Evolutionary conservation across 2,888 invertebrate species (phyloP), one percentile per base, ranked within the genome.

Genomic region (Stenurella melanura): DNA sequence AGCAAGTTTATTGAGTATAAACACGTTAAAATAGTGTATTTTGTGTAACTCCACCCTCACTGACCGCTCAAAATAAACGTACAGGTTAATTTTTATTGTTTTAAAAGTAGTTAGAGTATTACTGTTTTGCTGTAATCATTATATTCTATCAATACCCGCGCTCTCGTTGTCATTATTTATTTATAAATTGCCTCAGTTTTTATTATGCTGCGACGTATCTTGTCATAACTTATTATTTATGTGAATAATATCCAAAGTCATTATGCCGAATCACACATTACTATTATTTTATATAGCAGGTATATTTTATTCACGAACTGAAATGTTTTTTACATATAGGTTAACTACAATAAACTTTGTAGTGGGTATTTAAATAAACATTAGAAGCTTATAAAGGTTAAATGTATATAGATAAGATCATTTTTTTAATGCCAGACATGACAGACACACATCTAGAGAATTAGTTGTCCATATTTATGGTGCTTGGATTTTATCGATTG

Each of bases 21-120:
- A 76, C 72, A 73, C 76, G 78, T 74, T 74, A 74, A 75, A 81
- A 81, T 78, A 82, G 76, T 83, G 69, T 67, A 77, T 80, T 82
- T 67, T 76, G 73, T 80, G 66, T 79, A 85, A 85, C 86, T 85
- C 86, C 85, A 83, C 86, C 86, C 83, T 74, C 66, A 74, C 78
- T 61, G 72, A 72, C 72, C 63, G 54, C 80, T 79, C 69, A 64
- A 74, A 72, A 50, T n/a, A 50, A 50, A 71, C 72, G 50, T 75
- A 56, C 56, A 15, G 57, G 57, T 19, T 73, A 19, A 70, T 70
- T 76, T 58, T 73, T 78, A 71, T 76, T 81, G 78, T 67, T 67
- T 67, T 67, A 67, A 12, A 19, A 56, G 54, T 26, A 67, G 67
- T 81, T 78, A 76, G 70, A 66, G 50, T 57, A 76, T 78, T 78